Evolutionary conservation across 2,888 invertebrate genomes (phyloP).

Genomic region (Escarpia spicata): DNA sequence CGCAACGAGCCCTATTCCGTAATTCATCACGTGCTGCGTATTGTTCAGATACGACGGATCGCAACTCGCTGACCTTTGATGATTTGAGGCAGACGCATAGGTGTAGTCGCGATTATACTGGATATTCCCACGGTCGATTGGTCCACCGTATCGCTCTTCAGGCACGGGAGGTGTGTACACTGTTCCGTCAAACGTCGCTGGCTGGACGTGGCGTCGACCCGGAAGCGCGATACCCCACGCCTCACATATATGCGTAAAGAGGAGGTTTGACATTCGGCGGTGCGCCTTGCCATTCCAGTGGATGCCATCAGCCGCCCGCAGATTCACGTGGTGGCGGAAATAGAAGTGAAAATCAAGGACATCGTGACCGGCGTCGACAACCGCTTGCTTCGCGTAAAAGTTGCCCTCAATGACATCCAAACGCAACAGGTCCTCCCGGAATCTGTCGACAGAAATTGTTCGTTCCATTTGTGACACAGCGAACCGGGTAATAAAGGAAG

Average conservation of each 20-base stretch:
- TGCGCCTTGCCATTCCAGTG: conserved; percentile 68
- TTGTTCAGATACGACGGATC: neutral
- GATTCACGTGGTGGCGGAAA: conserved; percentile 65
- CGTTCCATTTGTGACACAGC: too few relatives aligned
- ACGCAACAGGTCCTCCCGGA: conserved; percentile 43
- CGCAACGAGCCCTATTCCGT: neutral
- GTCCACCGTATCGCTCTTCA: neutral
- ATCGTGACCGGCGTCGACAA: conserved; percentile 63
- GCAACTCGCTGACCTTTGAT: neutral
- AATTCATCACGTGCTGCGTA: neutral
- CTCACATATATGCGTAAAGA: conserved; percentile 72
- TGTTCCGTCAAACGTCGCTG: neutral
- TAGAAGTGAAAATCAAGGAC: conserved; percentile 69
- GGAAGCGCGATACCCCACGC: conserved; percentile 69
- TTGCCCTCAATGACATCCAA: conserved; percentile 69
- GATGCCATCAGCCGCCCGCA: conserved; percentile 67
- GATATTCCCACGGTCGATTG: neutral
- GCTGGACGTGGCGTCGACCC: neutral
- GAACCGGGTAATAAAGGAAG: too few relatives aligned
- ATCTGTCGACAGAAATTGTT: neutral
- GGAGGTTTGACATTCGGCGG: conserved; percentile 67
- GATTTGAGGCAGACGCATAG: neutral
- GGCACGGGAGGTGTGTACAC: neutral
- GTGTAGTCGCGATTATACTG: neutral
- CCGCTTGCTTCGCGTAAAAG: conserved; percentile 63